Evolutionary conservation across 1,140 invertebrate species (phyloP).

Genomic region (Geopemphigus sp.): DNA sequence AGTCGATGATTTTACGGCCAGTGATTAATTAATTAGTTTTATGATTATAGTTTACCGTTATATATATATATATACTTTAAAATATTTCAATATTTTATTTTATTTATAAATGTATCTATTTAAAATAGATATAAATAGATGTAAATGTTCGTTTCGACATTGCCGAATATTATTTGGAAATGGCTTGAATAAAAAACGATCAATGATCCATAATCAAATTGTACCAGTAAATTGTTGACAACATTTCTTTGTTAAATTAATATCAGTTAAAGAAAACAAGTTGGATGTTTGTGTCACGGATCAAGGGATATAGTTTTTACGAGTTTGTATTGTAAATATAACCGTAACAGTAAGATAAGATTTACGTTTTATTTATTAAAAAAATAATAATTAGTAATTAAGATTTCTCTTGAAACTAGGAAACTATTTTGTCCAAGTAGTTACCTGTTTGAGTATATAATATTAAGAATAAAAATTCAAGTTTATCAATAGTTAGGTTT

Average conservation of each 20-base stretch:
- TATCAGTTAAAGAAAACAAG: not conserved
- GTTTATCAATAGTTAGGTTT: too few species aligned
- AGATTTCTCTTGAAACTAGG: not conserved
- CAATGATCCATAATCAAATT: slow-evolving; percentile 15
- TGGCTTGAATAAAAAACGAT: not conserved
- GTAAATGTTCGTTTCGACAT: not conserved
- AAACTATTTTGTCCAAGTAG: not conserved
- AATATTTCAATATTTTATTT: too few species aligned
- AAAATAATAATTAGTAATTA: slow-evolving; percentile 21
- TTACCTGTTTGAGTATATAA: not conserved
- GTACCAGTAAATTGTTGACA: not conserved
- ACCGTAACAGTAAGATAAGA: not conserved
- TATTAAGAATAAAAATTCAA: too few species aligned
- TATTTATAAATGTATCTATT: too few species aligned
- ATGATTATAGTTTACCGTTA: not conserved
- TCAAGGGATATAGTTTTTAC: not conserved
- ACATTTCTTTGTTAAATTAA: not conserved
- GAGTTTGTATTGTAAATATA: not conserved
- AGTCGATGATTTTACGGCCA: not conserved
- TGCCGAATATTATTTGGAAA: slow-evolving; percentile 15
- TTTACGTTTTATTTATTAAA: not conserved
- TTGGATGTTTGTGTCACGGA: not conserved
- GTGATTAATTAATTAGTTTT: not conserved
- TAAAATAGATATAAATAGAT: too few species aligned
- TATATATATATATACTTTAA: too few species aligned